Evolutionary conservation across 1,140 invertebrate species (phyloP).

Genomic region (Harlomillsia oculata): DNA sequence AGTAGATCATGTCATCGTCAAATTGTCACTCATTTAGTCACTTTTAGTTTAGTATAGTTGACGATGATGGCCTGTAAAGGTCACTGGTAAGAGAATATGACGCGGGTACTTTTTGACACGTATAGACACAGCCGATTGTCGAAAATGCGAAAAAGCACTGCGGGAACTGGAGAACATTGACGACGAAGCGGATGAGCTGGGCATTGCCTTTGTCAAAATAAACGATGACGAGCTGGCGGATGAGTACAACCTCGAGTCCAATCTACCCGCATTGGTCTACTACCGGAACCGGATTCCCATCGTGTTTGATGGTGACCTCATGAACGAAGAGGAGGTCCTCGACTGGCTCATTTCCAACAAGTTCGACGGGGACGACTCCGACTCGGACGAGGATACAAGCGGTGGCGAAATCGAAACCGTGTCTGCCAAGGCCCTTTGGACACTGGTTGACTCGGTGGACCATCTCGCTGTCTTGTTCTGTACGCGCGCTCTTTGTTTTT

Average conservation of each 20-base stretch:
- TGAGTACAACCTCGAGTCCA: constrained; percentile 77
- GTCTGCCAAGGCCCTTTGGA: constrained; percentile 64
- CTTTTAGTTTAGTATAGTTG: neutral
- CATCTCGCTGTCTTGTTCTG: constrained; percentile 86
- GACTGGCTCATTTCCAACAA: constrained; percentile 88
- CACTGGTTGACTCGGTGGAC: constrained; percentile 79
- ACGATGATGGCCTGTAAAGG: neutral
- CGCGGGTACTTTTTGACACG: too few relatives aligned
- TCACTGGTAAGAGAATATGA: neutral
- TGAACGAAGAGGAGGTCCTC: constrained; percentile 80
- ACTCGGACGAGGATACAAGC: constrained; percentile 73
- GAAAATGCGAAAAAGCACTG: constrained; percentile 67
- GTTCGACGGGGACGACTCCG: constrained; percentile 65
- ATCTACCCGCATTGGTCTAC: constrained; percentile 77
- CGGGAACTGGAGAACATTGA: constrained; percentile 67
- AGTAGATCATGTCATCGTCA: too few relatives aligned
- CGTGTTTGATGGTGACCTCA: constrained; percentile 84
- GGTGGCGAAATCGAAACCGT: constrained; percentile 92
- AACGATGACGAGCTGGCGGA: constrained; percentile 81
- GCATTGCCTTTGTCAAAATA: constrained; percentile 90
- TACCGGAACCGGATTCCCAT: constrained; percentile 83
- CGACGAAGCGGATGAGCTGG: constrained; percentile 81
- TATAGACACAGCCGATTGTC: constrained; percentile 81
- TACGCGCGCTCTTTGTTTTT: too few relatives aligned
- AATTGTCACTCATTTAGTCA: neutral